Evolutionary conservation across 2,113 vertebrate species (phyloP), one percentile per base, ranked within the genome.

Genomic region (Elephas maximus): DNA sequence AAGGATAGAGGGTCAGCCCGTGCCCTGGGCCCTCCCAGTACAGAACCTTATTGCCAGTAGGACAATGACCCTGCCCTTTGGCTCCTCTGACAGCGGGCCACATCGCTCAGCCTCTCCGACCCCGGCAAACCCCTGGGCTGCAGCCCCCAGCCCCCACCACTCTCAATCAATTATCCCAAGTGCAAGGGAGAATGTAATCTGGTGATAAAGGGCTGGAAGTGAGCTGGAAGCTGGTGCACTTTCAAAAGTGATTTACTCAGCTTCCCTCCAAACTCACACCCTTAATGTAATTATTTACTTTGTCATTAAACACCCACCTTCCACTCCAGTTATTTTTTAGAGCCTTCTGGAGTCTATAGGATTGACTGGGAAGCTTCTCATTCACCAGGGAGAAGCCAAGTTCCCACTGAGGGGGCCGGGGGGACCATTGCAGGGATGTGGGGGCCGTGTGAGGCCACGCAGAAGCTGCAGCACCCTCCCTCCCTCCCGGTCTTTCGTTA

Each of bases 21-120:
- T 20, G 9, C 48, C 37, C 48, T 6, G 30, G 30, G 41, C 28
- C 8, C 71, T n/a, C 10, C 26, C 62, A 76, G 57, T 23, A 67
- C 28, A 74, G 71, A 30, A 8, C 24, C 51, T 76, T 24, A 79
- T 53, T 53, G 51, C 74, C 20, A 33, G 87, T 8, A 23, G 67
- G 41, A 44, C 45, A 97, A 83, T 74, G 90, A 45, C 93, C 0
- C 5, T 74, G 62, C 71, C 78, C 3, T 0, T 0, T 1, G 9
- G 33, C 62, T 28, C 82, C 9, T 10, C 18, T n/a, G 67, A 9
- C 2, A 51, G 24, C 96, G 93, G 98, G 98, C 98, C 98, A 98
- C 98, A 99, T 99, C 99, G 99, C 98, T 99, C 97, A 99, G 98
- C 98, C 98, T 97, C 97, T 97, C 69, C 98, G 98, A 99, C 98